Evolutionary conservation across 2,888 invertebrate genomes (phyloP), one percentile per base, ranked within the genome.

Genomic region (Zygaena filipendulae): DNA sequence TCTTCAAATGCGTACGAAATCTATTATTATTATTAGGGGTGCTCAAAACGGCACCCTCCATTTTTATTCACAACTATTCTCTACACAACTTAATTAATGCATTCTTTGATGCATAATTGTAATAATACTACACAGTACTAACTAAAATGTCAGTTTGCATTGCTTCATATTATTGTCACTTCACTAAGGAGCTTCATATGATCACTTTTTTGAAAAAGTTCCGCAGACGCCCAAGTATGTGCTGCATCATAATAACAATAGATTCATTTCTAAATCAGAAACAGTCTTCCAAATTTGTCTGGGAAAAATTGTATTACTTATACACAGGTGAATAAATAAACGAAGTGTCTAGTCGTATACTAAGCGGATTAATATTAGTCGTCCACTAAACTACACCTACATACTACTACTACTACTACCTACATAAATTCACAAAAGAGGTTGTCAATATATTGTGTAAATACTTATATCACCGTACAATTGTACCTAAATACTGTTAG

Each of bases 41-140:
- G 59, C 80, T 74, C 47, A 82, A 49, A 38, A 77, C 64, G 45
- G 81, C 81, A 56, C 81, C 74, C 54, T 82, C 82, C 82, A 82
- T 82, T 43, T 59, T 61, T 27, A 39, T 20, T 25, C 31, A 35
- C 30, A 27, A 32, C 20, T 35, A 26, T 30, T 28, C 18, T 23
- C 30, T 49, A 55, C 52, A 40, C 30, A 54, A 59, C 59, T 55
- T 35, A 69, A 44, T 62, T n/a, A n/a, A n/a, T n/a, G 53, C 59
- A n/a, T n/a, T n/a, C n/a, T n/a, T n/a, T n/a, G n/a, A n/a, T n/a
- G n/a, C n/a, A n/a, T n/a, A n/a, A n/a, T n/a, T n/a, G n/a, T n/a
- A n/a, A n/a, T n/a, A n/a, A n/a, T n/a, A n/a, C n/a, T n/a, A n/a
- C n/a, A n/a, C n/a, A n/a, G n/a, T n/a, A n/a, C n/a, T n/a, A n/a